Percentiles rank a stretch among this genome's conserved stretches.
Evolutionary conservation across 2,888 invertebrate genomes (phyloP).

Genomic region (Phyllotreta cruciferae): DNA sequence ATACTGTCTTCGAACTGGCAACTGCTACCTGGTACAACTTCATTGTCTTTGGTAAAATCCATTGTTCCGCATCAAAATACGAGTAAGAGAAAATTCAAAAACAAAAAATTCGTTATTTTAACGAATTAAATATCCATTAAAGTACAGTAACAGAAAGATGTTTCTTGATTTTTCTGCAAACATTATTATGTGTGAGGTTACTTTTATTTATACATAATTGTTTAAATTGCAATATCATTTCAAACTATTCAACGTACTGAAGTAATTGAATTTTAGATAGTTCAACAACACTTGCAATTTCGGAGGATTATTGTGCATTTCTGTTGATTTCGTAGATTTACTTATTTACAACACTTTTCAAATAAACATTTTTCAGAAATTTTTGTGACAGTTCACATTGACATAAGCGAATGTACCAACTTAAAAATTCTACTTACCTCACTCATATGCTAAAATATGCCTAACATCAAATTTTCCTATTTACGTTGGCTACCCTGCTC

Average conservation of each 20-base stretch:
- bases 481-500: too few relatives aligned
- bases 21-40: conserved; percentile 45
- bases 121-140: conserved; percentile 17
- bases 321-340: conserved; percentile 9
- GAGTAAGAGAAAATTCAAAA: conserved; percentile 17
- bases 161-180: conserved; percentile 36
- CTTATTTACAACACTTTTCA: conserved; percentile 10
- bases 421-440: too few relatives aligned
- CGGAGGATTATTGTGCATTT: conserved; percentile 10
- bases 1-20: conserved; percentile 54
- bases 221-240: conserved; percentile 4
- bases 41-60: conserved; percentile 45
- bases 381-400: not conserved
- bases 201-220: conserved; percentile 1
- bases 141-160: conserved; percentile 35
- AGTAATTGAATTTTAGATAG: not conserved
- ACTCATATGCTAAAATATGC: too few relatives aligned
- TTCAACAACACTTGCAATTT: conserved; percentile 1
- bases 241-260: conserved; percentile 8
- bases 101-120: conserved; percentile 6
- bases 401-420: not conserved
- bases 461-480: too few relatives aligned
- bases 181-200: conserved; percentile 29
- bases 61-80: conserved; percentile 44
- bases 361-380: conserved; percentile 22